A percentile compares a stretch with the other conserved stretches of the same genome.
phyloP scores from a whole-genome alignment of 2,888 invertebrate genomes.

The Allygus modestus region DNA sequence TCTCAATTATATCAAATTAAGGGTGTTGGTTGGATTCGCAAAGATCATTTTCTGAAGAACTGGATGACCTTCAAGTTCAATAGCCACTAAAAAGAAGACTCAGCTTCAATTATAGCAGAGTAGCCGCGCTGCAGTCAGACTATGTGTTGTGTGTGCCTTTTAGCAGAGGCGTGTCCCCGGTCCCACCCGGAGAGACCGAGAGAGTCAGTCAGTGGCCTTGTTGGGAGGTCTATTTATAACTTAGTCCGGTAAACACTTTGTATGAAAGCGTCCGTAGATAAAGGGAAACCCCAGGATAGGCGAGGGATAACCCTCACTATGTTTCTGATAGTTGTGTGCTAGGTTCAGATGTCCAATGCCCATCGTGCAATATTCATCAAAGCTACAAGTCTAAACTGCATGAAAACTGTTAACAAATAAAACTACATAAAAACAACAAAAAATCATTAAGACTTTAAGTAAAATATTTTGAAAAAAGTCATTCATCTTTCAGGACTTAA shows the following conservation, averaged over 20 bases:
- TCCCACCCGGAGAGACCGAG: background rate
- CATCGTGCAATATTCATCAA: too few species aligned
- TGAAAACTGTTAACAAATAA: too few species aligned
- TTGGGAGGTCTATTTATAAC: conserved; percentile 19
- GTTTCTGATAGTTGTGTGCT: too few species aligned
- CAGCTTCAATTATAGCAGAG: background rate
- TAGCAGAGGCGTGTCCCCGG: background rate
- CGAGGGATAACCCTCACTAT: too few species aligned
- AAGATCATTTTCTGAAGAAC: conserved; percentile 3
- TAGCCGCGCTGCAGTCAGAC: background rate
- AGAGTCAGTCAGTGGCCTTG: background rate
- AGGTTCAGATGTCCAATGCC: too few species aligned
- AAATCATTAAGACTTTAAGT: too few species aligned
- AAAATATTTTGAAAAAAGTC: too few species aligned
- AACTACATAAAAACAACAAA: too few species aligned
- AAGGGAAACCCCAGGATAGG: background rate
- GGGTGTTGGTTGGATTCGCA: background rate
- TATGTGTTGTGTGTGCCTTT: background rate
- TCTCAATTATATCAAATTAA: background rate
- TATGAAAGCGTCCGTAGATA: background rate
- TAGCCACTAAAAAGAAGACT: background rate
- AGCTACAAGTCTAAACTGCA: too few species aligned
- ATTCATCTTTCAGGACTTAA: too few species aligned
- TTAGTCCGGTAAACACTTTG: conserved; percentile 20
- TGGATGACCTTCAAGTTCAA: background rate